These are phyloP conservation scores for Proteles cristata DNA, from an alignment of 2,113 vertebrate genomes.

Conservation along the genomic window DNA sequence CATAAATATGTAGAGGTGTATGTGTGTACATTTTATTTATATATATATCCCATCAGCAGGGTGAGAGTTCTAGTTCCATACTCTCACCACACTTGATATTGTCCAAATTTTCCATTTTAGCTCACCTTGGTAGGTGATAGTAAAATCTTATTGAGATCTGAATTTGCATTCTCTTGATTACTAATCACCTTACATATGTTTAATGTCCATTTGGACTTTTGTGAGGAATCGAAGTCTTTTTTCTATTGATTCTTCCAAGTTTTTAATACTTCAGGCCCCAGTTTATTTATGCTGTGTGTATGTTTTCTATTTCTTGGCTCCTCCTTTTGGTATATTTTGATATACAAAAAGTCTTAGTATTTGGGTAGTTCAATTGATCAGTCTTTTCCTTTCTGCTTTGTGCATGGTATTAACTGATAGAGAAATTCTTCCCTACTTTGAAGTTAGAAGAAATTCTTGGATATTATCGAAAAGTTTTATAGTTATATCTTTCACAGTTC, in stretches of 20 bases:
- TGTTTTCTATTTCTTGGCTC: neutral
- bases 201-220: conserved; percentile 24
- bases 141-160: neutral
- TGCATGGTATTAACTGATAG: conserved; percentile 17
- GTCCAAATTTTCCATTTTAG: neutral
- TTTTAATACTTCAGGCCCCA: neutral
- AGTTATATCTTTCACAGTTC: neutral
- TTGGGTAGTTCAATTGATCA: neutral
- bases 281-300: neutral
- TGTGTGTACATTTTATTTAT: neutral
- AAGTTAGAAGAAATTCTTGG: neutral
- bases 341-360: neutral
- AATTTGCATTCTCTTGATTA: neutral
- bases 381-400: conserved; percentile 31
- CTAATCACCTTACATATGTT: neutral
- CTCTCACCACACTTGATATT: neutral
- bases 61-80: neutral
- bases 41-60: neutral
- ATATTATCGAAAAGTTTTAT: neutral
- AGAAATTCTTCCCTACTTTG: neutral
- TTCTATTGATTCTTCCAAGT: neutral
- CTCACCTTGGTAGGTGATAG: neutral
- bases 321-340: conserved; percentile 20
- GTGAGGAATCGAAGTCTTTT: neutral
- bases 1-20: neutral